Base-by-base conservation (phyloP, 2,888 invertebrate genomes). In the Panopea generosa region DNA sequence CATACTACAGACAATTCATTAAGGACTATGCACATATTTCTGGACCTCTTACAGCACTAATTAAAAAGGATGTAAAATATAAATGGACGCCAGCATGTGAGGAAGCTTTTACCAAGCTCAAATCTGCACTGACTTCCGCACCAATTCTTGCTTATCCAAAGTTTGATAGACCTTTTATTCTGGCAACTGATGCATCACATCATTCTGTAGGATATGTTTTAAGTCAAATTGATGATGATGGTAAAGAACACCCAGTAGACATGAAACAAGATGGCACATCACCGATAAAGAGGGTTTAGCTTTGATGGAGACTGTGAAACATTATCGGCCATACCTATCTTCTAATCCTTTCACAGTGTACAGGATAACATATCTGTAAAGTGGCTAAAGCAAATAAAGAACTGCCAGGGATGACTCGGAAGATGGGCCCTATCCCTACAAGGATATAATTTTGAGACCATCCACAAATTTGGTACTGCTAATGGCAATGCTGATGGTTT, bases 251-350 rank as follows among this genome's bases (percentile, higher is more conserved):
- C 55, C 84, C 9, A 45, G 49, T 16, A 50, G 40, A 22, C 45
- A 66, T 22, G 78, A 84, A 70, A 66, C 55, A 24, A 70, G 55
- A 22, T 83, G 75, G 76, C 50, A 70, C 18, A 73, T 79, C 2
- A 74, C 80, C 0, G 74, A 84, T 18, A 75, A 70, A 29, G 84
- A 83, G 49, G 71, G 74, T 20, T 38, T 82, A 2, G 81, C 76
- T 9, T 18, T 84, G 11, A 24, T 82, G 0, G 78, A 83, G 63
- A 82, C 72, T 18, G 50, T 85, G 2, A 49, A 62, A 9, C 47
- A 66, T 7, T 82, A 63, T 20, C 45, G 72, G 11, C 59, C 40
- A 4, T 84, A 77, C 62, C 47, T 86, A 16, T 27, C 75, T 11
- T 61, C 69, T 38, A 43, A 29, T 2, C n/a, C 55, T 9, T 84